Conservation (phyloP, 2,113 vertebrate genomes). For the Alligator sinensis region DNA sequence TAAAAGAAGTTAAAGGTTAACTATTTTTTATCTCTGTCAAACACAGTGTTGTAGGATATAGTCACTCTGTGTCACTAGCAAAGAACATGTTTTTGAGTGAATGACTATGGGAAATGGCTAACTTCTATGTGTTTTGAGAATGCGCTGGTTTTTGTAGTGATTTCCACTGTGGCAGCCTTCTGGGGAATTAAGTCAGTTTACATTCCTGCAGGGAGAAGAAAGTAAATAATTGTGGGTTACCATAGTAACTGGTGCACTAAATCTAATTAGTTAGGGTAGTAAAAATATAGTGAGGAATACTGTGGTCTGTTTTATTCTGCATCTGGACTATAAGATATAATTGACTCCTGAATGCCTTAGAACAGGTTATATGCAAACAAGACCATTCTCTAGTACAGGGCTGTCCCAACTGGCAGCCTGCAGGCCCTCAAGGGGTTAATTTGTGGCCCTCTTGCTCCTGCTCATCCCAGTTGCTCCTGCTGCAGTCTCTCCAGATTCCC, state of each 20-base stretch:
- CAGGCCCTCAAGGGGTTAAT: no score
- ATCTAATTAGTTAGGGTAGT: slow-evolving; percentile 63
- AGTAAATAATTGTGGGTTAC: slow-evolving; percentile 82
- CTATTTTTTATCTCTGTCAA: slow-evolving; percentile 7
- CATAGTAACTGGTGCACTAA: slow-evolving; percentile 76
- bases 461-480: no score
- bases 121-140: slow-evolving; percentile 14
- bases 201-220: slow-evolving; percentile 69
- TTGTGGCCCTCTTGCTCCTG: no score
- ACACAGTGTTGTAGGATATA: background rate
- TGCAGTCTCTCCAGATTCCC: no score
- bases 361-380: slow-evolving; percentile 30
- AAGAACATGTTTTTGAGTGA: slow-evolving; percentile 12
- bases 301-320: slow-evolving; percentile 17
- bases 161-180: slow-evolving; percentile 16
- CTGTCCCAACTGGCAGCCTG: no score
- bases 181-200: slow-evolving; percentile 54
- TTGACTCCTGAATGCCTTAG: background rate
- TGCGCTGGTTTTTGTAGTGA: slow-evolving; percentile 30
- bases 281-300: background rate
- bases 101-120: slow-evolving; percentile 9
- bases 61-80: background rate
- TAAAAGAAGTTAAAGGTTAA: slow-evolving; percentile 3
- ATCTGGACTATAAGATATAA: background rate
- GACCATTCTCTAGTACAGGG: background rate